Evolutionary conservation across 2,888 invertebrate species (phyloP), one percentile per base, ranked within the genome.

Genomic region (Acanthosepion lycidas): DNA sequence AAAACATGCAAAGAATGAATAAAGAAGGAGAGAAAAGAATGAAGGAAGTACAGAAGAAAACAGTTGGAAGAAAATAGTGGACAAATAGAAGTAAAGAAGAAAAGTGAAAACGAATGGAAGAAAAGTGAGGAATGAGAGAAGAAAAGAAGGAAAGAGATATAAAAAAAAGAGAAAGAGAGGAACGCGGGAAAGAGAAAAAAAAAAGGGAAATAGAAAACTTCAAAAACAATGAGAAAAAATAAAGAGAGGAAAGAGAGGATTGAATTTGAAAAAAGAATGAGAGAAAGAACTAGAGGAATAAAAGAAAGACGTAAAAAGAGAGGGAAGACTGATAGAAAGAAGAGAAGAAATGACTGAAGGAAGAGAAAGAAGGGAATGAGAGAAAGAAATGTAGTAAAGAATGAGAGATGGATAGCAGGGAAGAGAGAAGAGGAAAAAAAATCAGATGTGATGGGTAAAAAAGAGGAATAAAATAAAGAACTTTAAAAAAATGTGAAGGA

Each of bases 121-220:
- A 18, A 26, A 78, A 78, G 28, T 9, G 26, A 8, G 26, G 9
- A 12, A 23, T 23, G 26, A 28, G 8, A 64, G 78, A n/a, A 9
- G 28, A n/a, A 26, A n/a, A 78, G 8, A 26, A 12, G 33, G 33
- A 33, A 33, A 33, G 33, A 33, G n/a, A 12, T 9, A n/a, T 12
- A 64, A 26, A 28, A 64, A 26, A n/a, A 9, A 78, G 1, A 59
- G 4, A 33, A 78, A 78, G 5, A 78, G 33, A 33, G 3, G 12
- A n/a, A n/a, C n/a, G 9, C 0, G 3, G 0, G n/a, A 33, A n/a
- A n/a, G 18, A 18, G 5, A 15, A 12, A n/a, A 12, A n/a, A 9
- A 18, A 78, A n/a, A n/a, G n/a, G n/a, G n/a, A 33, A 12, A 78
- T 26, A 26, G 26, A 6, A 28, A 26, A 26, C 26, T 4, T 8